Evolutionary conservation across 64 coral and sea anemone genomes (phyloP).

Genomic region (Stichodactyla mertensii): DNA sequence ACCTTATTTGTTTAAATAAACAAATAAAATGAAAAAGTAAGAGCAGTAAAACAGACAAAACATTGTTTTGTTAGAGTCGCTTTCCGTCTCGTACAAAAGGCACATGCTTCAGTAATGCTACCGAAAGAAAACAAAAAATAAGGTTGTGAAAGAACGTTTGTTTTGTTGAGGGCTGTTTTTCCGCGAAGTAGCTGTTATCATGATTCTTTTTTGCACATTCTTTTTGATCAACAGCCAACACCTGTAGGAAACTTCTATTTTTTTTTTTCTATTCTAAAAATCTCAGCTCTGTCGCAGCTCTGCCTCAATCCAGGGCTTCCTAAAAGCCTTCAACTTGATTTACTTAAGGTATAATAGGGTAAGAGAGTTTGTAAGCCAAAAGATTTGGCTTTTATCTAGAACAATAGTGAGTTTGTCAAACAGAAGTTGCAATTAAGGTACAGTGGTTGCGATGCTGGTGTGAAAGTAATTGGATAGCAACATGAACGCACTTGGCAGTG

Average conservation of each 20-base stretch:
- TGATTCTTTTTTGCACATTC: background rate
- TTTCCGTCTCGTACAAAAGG: too few species aligned
- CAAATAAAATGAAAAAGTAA: background rate
- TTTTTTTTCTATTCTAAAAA: too few species aligned
- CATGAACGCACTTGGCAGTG: too few species aligned
- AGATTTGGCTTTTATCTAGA: background rate
- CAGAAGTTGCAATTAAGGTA: background rate
- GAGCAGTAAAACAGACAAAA: background rate
- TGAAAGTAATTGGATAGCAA: background rate
- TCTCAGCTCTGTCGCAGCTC: too few species aligned
- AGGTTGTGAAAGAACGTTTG: background rate
- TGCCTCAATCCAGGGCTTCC: too few species aligned
- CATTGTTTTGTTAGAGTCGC: background rate
- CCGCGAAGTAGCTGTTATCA: background rate
- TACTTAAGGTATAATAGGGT: background rate
- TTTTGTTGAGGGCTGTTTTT: background rate
- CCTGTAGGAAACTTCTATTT: background rate
- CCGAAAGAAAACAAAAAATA: too few species aligned
- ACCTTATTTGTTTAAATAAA: conserved; percentile 3
- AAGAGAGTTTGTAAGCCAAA: background rate
- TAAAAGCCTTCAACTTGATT: too few species aligned
- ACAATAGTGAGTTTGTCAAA: background rate
- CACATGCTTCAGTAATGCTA: too few species aligned
- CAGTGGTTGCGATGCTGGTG: background rate
- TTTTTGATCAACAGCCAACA: background rate